Percentiles rank a stretch among this genome's conserved stretches.
phyloP scores from a whole-genome alignment of 2,113 vertebrate species.

The Tychaedon coryphoeus region DNA sequence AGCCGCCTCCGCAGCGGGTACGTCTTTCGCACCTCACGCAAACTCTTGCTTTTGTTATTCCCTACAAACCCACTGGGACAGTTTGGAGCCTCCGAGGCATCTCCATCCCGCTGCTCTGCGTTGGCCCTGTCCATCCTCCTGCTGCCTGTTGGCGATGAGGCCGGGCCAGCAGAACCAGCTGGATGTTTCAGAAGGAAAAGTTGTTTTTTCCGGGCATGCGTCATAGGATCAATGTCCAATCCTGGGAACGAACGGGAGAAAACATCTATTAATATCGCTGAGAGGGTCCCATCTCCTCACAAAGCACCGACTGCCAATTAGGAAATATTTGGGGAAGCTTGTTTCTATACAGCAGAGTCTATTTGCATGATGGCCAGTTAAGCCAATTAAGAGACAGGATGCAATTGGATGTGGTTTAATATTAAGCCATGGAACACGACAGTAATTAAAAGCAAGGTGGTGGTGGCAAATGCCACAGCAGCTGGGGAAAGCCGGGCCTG shows the following conservation, averaged over 20 bases:
- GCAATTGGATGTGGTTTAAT: not conserved
- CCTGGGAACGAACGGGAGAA: slow-evolving; percentile 60
- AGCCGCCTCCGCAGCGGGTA: slow-evolving; percentile 78
- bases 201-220: slow-evolving; percentile 78
- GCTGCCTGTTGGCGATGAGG: slow-evolving; percentile 54
- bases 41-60: slow-evolving; percentile 34
- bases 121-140: slow-evolving; percentile 68
- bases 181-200: slow-evolving; percentile 72
- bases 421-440: not conserved
- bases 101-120: slow-evolving; percentile 41
- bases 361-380: slow-evolving; percentile 4
- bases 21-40: slow-evolving; percentile 74
- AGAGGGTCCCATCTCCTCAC: slow-evolving; percentile 9
- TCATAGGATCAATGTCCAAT: slow-evolving; percentile 73
- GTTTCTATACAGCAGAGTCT: not conserved
- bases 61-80: not conserved
- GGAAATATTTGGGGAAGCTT: not conserved
- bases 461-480: not conserved
- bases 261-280: slow-evolving; percentile 1
- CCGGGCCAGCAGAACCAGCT: slow-evolving; percentile 67
- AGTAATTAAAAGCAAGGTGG: not conserved
- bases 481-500: not conserved
- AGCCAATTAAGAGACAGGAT: slow-evolving; percentile 25
- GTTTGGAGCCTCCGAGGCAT: not conserved
- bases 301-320: not conserved